Base-by-base conservation (phyloP, 2,888 invertebrate species). In the Cantharis flavilabris region DNA sequence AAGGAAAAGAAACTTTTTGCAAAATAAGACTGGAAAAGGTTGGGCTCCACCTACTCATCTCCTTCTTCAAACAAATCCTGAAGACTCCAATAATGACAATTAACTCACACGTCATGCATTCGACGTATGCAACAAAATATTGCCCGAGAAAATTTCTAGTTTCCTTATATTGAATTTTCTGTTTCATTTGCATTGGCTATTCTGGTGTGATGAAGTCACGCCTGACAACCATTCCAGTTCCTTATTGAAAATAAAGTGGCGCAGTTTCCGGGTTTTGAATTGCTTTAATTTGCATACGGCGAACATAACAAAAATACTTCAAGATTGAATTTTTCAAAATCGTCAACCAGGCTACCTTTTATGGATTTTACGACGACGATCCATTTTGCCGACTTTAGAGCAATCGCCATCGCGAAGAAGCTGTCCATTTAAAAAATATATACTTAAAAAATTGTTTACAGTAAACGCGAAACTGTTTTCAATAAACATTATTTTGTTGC, bases 31-130 rank as follows among this genome's bases (percentile, higher is more conserved):
- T 70, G 79, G 79, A 83, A 82, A 83, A 83, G 85, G 85, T 80
- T 82, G 85, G 84, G 79, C 81, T 80, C 80, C 83, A 83, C 84
- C 84, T 80, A 84, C 83, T 80, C 75, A 73, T 80, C 82, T 81
- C 82, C 83, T 82, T 82, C 82, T 77, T 77, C 77, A n/a, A 26
- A 16, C 14, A 79, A 71, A 76, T 16, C 73, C 18, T 72, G 63
- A 75, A 75, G 69, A 69, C 72, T 63, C 76, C 76, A 76, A 72
- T 72, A 76, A 76, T 69, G 26, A 69, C 63, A 76, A 71, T 71
- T 64, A 70, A 76, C 33, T 16, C 30, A 69, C 71, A 76, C 76
- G 76, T 76, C 76, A 76, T 71, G 30, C 16, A 70, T 62, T 73
- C 62, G 62, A 62, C 62, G 73, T 69, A 62, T 73, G 73, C 69